Evolutionary conservation across 1,140 invertebrate species (phyloP), one percentile per base, ranked within the genome.

Genomic region (Cotesia vestalis): DNA sequence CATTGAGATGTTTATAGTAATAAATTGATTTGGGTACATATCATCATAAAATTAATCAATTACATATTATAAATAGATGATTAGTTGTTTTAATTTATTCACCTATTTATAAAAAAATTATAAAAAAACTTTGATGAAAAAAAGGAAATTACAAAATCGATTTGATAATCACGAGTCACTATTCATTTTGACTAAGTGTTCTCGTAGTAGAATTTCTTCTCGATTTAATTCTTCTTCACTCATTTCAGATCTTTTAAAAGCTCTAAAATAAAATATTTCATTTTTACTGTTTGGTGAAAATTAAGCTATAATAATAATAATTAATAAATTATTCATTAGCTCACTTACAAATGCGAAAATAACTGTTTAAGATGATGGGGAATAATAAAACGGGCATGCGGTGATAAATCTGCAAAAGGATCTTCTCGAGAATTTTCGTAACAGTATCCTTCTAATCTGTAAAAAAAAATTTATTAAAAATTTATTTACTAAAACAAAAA

Each of bases 401-500:
- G 78, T 35, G 78, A 79, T 51, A 79, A 67, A 73, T 77, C 74
- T 46, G 74, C 72, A 69, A 79, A 78, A 27, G 77, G 77, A 75
- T 79, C 78, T 17, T 69, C 62, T 4, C 51, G 70, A 62, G 66
- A 71, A 67, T 75, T 75, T 17, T 40, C 67, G 53, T 40, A 62
- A 17, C 73, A 60, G 63, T 75, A 74, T 46, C 75, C 73, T 69
- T 78, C 77, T 38, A 79, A 62, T 66, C 78, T 79, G 61, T 17
- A 71, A 74, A 67, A 59, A 59, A 20, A 51, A 14, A 74, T 11
- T 2, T 55, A 17, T 59, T 71, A 5, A 66, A 66, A 17, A 35
- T 27, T 57, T 17, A 64, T 59, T 55, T 38, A 71, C 34, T 8
- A 27, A 38, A 2, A 61, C 0, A 59, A 57, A 27, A 27, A 27